Base-by-base conservation (phyloP, 2,113 vertebrate genomes). In the Zosterops borbonicus region DNA sequence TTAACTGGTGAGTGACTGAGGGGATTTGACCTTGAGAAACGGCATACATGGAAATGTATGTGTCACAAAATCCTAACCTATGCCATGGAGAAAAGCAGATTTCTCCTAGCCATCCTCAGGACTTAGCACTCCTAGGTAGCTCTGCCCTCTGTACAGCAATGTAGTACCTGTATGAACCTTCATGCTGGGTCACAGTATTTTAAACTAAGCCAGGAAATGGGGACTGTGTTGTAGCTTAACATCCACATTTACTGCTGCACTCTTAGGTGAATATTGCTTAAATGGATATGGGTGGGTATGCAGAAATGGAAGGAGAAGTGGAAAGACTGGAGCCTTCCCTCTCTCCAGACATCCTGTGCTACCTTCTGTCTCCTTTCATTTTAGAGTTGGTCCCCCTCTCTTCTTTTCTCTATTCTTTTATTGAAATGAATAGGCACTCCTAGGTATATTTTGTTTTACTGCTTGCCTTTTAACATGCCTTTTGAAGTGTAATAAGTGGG, bases 1-100 rank as follows among this genome's bases (percentile, higher is more conserved):
- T 97, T 89, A 87, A 95, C 91, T 0, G 5, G 71, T 83, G 68
- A 83, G 56, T 73, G 83, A 83, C 82, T 89, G 88, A 87, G 87
- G 49, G 62, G 35, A 89, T 94, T 96, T 75, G 96, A 77, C 96
- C 63, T 91, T 93, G 73, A 84, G 83, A 94, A 91, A 63, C n/a
- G 42, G 83, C 83, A 44, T 37, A 60, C 65, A 46, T 91, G 81
- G 83, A 94, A 96, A 87, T 80, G 82, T 46, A 75, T 4, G 5
- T 62, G 60, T 90, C 67, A 94, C 69, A 81, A 95, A 93, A 77
- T 70, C 50, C 80, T 83, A 39, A 69, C 18, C 49, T 88, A 14
- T 49, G 47, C 79, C 55, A 70, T n/a, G 77, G 67, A 81, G n/a
- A 89, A 78, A 92, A 92, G 25, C 24, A 82, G 76, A 89, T 94